Percentiles rank a stretch among this genome's conserved stretches.
These are phyloP conservation scores for Zygogramma bicolorata DNA, from an alignment of 2,888 invertebrate genomes.

Conservation along the genomic window DNA sequence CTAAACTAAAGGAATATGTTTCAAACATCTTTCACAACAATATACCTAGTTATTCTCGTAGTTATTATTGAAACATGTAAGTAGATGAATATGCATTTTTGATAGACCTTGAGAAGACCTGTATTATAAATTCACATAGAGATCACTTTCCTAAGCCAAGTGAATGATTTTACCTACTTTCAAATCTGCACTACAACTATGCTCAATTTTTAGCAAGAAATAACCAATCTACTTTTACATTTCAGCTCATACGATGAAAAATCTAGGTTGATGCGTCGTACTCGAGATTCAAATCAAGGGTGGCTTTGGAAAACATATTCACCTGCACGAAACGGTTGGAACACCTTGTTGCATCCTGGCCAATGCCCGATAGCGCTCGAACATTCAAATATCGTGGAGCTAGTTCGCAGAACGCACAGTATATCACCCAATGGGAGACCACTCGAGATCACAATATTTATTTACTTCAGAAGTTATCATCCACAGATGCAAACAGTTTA, in stretches of 20 bases:
- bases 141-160: slow-evolving; percentile 8
- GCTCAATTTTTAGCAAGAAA: not conserved
- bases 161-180: slow-evolving; percentile 21
- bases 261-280: not conserved
- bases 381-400: slow-evolving; percentile 1
- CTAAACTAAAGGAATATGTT: too few species aligned
- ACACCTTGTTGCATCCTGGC: slow-evolving; percentile 39
- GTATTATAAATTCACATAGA: slow-evolving; percentile 7
- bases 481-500: slow-evolving; percentile 24
- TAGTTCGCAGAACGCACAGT: not conserved
- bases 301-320: slow-evolving; percentile 23
- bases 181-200: not conserved
- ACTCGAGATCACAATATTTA: slow-evolving; percentile 26
- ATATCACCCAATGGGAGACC: slow-evolving; percentile 8
- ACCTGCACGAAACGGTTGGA: slow-evolving; percentile 31
- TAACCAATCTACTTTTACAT: slow-evolving; percentile 10
- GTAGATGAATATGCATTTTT: not conserved
- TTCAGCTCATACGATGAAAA: not conserved
- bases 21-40: too few species aligned
- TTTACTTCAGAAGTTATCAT: slow-evolving; percentile 20
- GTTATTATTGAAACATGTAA: too few species aligned
- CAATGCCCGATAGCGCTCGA: slow-evolving; percentile 3
- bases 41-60: too few species aligned
- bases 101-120: slow-evolving; percentile 1
- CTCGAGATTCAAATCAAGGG: not conserved